phyloP scores from a whole-genome alignment of 1,140 invertebrate genomes.

The Papilio helenus region DNA sequence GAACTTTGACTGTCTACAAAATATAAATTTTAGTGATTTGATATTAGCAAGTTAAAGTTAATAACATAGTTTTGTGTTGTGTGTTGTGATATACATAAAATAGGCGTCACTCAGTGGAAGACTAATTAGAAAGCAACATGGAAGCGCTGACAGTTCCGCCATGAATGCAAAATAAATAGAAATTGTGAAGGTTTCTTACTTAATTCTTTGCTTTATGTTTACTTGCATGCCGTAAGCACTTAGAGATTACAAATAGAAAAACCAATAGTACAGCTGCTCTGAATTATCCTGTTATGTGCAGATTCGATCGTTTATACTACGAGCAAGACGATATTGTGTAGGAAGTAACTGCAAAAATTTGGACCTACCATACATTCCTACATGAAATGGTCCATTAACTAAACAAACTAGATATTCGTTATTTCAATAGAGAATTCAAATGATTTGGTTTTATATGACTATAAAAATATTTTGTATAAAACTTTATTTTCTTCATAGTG shows the following conservation, averaged over 20 bases:
- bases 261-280: neutral
- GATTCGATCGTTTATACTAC: conserved; percentile 19
- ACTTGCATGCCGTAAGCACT: conserved; percentile 25
- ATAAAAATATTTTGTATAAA: neutral
- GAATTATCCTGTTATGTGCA: neutral
- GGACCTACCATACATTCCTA: neutral
- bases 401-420: neutral
- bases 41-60: conserved; percentile 42
- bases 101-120: conserved; percentile 28
- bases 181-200: conserved; percentile 72
- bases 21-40: conserved; percentile 44
- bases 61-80: conserved; percentile 23
- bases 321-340: conserved; percentile 22
- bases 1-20: conserved; percentile 53
- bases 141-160: conserved; percentile 83
- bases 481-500: neutral
- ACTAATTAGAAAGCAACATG: conserved; percentile 83
- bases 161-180: conserved; percentile 84
- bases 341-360: conserved; percentile 23
- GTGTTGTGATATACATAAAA: conserved; percentile 33
- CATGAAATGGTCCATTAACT: neutral
- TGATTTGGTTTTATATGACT: neutral
- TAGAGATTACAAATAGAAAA: neutral
- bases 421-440: neutral
- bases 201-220: conserved; percentile 52